Base-by-base conservation (phyloP, 1,140 invertebrate species). In the Akabosia matsudoensis region DNA sequence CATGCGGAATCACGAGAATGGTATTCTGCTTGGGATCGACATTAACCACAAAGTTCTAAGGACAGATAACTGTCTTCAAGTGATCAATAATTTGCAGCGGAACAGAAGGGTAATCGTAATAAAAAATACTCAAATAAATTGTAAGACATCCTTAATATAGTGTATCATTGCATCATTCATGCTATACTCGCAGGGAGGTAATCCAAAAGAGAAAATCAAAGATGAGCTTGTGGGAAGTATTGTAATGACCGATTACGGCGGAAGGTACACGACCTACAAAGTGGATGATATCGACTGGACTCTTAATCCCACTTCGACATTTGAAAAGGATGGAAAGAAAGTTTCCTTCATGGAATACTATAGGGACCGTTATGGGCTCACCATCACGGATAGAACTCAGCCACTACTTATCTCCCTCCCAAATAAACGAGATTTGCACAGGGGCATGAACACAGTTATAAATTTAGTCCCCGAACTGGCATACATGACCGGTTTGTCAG, bases 1-100 rank as follows among this genome's bases (percentile, higher is more conserved):
- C 0, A 94, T 95, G 54, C 87, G 92, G 14, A 91, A 94, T 80
- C 90, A 93, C 82, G 93, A 95, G 83, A 82, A 85, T 0, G 83
- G 88, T 16, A 87, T 95, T 1, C 82, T 95, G 0, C 86, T 95
- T 86, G 90, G 90, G 61, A 86, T 88, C 0, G 80, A 81, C 73
- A 37, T 81, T 18, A 79, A 75, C 7, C 80, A 81, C 34, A 81
- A 81, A 70, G 80, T 80, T 45, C 51, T 80, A 4, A 22, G 79
- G 16, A 16, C 34, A 26, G 77, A 79, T 31, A 77, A 85, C 0
- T 79, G 88, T 3, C 73, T 83, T 0, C 88, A 92, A 76, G 85
- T 92, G 10, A 78, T 77, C 18, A 28, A 16, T 4, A 71, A 33
- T 28, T 31, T 28, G n/a, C n/a, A n/a, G n/a, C n/a, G n/a, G n/a